Evolutionary conservation across 1,140 invertebrate genomes (phyloP).

Genomic region (Cylas formicarius): DNA sequence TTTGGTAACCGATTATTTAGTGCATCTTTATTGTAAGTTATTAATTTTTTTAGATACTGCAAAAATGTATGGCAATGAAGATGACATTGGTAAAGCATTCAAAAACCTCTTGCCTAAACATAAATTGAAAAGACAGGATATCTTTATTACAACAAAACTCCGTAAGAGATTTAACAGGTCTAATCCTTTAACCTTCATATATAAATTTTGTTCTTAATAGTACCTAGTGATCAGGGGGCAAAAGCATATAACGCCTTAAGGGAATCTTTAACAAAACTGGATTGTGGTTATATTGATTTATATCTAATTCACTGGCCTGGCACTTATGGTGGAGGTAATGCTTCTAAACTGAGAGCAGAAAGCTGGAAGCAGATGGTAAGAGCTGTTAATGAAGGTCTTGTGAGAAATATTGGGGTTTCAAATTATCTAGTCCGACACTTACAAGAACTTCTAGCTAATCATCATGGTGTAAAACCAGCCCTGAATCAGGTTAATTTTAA

Average conservation of each 20-base stretch:
- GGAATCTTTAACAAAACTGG: slow-evolving; percentile 56
- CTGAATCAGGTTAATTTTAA: slow-evolving; percentile 64
- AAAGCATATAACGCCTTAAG: slow-evolving; percentile 52
- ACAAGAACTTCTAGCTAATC: slow-evolving; percentile 54
- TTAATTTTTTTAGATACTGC: slow-evolving; percentile 59
- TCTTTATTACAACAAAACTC: slow-evolving; percentile 74
- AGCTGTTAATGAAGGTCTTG: slow-evolving; percentile 51
- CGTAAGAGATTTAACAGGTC: slow-evolving; percentile 44
- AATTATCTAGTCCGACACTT: slow-evolving; percentile 73
- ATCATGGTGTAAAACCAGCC: slow-evolving; percentile 53
- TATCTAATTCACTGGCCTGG: slow-evolving; percentile 85
- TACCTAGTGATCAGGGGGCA: slow-evolving; percentile 61
- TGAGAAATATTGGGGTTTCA: slow-evolving; percentile 74
- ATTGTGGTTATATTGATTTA: slow-evolving; percentile 67
- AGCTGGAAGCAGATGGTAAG: slow-evolving; percentile 65
- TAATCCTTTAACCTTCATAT: not conserved
- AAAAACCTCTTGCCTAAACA: slow-evolving; percentile 53
- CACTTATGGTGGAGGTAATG: slow-evolving; percentile 31
- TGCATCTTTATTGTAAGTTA: slow-evolving; percentile 1
- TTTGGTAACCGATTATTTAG: slow-evolving; percentile 16
- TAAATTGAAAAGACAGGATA: slow-evolving; percentile 57
- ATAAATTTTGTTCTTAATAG: slow-evolving; percentile 40
- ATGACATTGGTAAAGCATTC: slow-evolving; percentile 56
- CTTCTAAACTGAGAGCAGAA: slow-evolving; percentile 34
- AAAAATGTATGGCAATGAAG: slow-evolving; percentile 66